Conservation (phyloP, 2,113 vertebrate species). For the Gnathonemus longibarbis region DNA sequence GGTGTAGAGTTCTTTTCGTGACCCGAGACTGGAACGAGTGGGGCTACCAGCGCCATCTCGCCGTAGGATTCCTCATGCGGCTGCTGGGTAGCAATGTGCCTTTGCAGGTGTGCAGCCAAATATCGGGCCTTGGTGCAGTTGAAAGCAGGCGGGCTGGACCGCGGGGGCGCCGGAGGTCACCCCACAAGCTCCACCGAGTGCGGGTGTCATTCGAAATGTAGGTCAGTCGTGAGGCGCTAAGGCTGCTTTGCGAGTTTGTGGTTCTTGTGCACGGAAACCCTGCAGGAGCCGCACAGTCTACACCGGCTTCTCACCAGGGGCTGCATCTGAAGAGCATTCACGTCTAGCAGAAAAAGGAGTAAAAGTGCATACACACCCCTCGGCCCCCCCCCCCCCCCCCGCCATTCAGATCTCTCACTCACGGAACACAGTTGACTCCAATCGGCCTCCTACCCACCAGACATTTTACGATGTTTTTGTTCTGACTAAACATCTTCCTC, state of each 20-base stretch:
- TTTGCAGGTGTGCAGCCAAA: not conserved
- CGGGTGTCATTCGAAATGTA: not conserved
- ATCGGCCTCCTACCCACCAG: not conserved
- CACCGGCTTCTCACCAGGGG: not conserved
- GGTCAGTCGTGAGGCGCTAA: not conserved
- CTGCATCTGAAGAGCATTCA: not conserved
- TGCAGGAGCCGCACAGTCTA: not conserved
- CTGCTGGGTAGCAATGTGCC: not conserved
- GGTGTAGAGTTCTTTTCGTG: slow-evolving; percentile 26
- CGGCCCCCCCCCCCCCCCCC: not conserved
- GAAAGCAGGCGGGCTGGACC: not conserved
- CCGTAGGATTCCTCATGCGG: slow-evolving; percentile 28
- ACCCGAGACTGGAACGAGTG: not conserved
- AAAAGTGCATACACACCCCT: not conserved
- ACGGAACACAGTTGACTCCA: not conserved
- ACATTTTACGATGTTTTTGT: slow-evolving; percentile 1
- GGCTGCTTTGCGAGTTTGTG: not conserved
- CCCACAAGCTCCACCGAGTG: not conserved
- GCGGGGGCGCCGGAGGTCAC: not conserved
- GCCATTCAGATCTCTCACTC: too few species aligned
- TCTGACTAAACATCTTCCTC: not conserved
- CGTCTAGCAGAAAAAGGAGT: not conserved
- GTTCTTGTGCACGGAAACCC: not conserved
- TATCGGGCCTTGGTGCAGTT: not conserved
- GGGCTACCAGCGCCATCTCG: not conserved